phyloP scores from a whole-genome alignment of 2,888 invertebrate species.

The Cheilosia grossa region DNA sequence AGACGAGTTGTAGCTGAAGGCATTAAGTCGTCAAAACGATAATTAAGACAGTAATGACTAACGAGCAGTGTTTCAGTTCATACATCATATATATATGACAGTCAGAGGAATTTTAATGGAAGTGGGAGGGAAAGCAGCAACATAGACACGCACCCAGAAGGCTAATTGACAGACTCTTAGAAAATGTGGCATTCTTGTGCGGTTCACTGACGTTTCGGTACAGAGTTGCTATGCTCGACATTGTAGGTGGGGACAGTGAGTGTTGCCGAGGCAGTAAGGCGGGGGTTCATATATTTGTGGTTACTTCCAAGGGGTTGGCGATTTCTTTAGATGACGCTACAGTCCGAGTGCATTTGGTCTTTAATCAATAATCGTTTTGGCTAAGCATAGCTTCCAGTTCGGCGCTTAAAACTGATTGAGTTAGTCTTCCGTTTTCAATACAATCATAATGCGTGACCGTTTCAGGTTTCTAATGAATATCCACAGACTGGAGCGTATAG shows the following conservation, averaged over 20 bases:
- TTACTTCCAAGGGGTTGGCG: too few relatives aligned
- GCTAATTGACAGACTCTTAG: conserved; percentile 35
- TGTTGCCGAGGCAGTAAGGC: conserved; percentile 23
- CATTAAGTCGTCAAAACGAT: conserved; percentile 67
- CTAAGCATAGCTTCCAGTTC: too few relatives aligned
- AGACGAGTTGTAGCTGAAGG: conserved; percentile 3
- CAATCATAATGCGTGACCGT: too few relatives aligned
- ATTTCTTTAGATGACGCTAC: background rate
- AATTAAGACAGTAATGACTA: conserved; percentile 64
- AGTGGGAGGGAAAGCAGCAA: conserved; percentile 19
- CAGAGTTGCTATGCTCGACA: conserved; percentile 29
- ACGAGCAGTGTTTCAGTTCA: conserved; percentile 45
- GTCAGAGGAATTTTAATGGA: conserved; percentile 4
- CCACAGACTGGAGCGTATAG: too few relatives aligned
- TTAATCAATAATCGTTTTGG: too few relatives aligned
- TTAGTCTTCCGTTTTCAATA: too few relatives aligned
- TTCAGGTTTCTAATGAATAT: too few relatives aligned
- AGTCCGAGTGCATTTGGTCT: too few relatives aligned
- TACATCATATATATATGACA: conserved; percentile 7
- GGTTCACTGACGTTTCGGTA: conserved; percentile 34
- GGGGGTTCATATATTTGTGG: background rate
- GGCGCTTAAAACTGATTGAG: too few relatives aligned
- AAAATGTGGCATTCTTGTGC: conserved; percentile 4
- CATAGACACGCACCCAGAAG: conserved; percentile 25
- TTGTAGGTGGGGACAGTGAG: conserved; percentile 26